Evolutionary conservation across 2,797 vertebrate genomes (phyloP).

Genomic region (Neopelma chrysocephalum): DNA sequence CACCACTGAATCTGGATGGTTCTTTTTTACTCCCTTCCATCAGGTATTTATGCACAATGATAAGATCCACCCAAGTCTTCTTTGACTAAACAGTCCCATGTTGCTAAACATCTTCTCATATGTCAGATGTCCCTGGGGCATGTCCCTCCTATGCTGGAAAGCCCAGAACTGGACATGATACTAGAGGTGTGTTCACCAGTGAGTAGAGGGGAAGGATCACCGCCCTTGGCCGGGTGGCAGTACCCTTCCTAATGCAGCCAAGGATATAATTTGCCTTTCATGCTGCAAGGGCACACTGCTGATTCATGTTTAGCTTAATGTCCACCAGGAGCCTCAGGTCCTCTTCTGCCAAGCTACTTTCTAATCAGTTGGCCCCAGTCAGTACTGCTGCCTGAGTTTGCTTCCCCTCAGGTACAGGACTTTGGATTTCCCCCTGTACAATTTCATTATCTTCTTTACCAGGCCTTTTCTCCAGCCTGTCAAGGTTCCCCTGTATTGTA

Average conservation of each 20-base stretch:
- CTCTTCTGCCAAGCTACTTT: neutral
- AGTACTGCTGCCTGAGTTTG: neutral
- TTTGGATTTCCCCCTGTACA: neutral
- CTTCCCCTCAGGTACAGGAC: neutral
- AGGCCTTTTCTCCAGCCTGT: neutral
- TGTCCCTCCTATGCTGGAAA: neutral
- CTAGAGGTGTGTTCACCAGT: neutral
- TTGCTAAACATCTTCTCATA: neutral
- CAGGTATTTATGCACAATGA: neutral
- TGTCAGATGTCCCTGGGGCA: neutral
- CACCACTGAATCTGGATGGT: neutral
- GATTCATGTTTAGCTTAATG: neutral
- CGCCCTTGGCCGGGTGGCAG: neutral
- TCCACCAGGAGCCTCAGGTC: neutral
- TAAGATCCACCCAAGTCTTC: neutral
- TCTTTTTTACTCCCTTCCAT: neutral
- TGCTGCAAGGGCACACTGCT: neutral
- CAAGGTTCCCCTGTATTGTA: neutral
- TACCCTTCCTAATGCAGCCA: neutral
- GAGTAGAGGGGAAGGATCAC: neutral
- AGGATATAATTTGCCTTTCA: neutral
- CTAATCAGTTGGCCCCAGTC: neutral
- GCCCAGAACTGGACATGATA: neutral
- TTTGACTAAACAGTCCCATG: neutral
- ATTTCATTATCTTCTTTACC: neutral